Base-by-base conservation (phyloP, 2,888 invertebrate species). In the Lepidocyrtinus sp. region DNA sequence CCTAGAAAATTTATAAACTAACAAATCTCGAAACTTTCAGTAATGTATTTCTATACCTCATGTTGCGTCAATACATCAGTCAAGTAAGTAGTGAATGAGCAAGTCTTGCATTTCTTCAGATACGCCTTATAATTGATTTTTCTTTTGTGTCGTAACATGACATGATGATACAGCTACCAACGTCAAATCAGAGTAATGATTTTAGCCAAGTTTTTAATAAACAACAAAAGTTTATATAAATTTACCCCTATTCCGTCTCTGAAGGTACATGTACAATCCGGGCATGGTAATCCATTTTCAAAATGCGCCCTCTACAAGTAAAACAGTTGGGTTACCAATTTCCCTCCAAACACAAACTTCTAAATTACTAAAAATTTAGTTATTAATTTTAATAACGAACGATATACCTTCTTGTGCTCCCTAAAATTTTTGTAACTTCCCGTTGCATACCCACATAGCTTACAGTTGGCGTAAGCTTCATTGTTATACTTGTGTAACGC, bases 221-320 rank as follows among this genome's bases (percentile, higher is more conserved):
- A n/a, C n/a, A n/a, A n/a, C n/a, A 21, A 59, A 12, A 12, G 21
- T n/a, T 21, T 63, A 36, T 26, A 36, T n/a, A 17, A 2, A 65
- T n/a, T 65, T 26, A 25, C 5, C 27, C 45, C 50, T 12, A 15
- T 68, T 5, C 15, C 21, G 9, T 12, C 21, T 17, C 15, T 68
- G 22, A 45, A 68, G 46, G 22, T 68, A 19, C 45, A 45, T 12
- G 68, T 2, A 22, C 68, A 68, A 1, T 68, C 50, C 2, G 26
- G 25, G 19, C 67, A 67, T 26, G 2, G 22, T 7, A 7, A 5
- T 5, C 67, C 67, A 27, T 67, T 67, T 15, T 25, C 27, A 27
- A 67, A 9, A 26, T 67, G 67, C 5, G 5, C 5, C 12, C 36
- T 36, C 36, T 36, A 12, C 36, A n/a, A n/a, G n/a, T n/a, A n/a